These are phyloP conservation scores for Colletes gigas DNA, from an alignment of 1,140 invertebrate genomes.

Conservation along the genomic window DNA sequence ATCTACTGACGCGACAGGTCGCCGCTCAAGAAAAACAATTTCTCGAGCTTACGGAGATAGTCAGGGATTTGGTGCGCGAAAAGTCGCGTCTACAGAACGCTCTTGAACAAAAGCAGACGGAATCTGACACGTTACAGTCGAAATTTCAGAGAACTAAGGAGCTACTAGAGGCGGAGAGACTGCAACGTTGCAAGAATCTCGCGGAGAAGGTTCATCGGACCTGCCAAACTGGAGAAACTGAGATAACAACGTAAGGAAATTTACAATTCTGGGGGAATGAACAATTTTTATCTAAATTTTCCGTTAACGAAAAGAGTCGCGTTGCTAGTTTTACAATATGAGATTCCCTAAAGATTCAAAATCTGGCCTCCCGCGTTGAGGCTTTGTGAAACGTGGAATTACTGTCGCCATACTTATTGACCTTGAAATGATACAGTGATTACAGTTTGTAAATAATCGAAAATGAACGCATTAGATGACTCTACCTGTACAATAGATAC, in stretches of 20 bases:
- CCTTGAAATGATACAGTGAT: too few relatives aligned
- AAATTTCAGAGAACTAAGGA: slow-evolving; percentile 59
- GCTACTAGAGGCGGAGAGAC: slow-evolving; percentile 61
- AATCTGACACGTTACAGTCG: slow-evolving; percentile 39
- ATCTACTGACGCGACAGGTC: slow-evolving; percentile 65
- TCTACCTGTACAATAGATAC: too few relatives aligned
- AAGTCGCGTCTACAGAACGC: slow-evolving; percentile 67
- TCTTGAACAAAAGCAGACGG: slow-evolving; percentile 54
- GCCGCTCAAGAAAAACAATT: slow-evolving; percentile 67
- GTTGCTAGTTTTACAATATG: too few relatives aligned
- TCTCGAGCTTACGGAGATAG: slow-evolving; percentile 64
- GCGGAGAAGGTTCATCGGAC: slow-evolving; percentile 50
- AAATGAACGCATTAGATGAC: too few relatives aligned
- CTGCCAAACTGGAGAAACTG: slow-evolving; percentile 55
- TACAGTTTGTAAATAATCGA: too few relatives aligned
- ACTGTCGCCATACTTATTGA: too few relatives aligned
- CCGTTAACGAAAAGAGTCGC: too few relatives aligned
- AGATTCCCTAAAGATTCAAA: too few relatives aligned
- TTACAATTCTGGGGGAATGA: too few relatives aligned
- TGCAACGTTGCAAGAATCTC: slow-evolving; percentile 57
- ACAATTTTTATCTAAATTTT: too few relatives aligned
- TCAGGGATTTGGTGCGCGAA: slow-evolving; percentile 64
- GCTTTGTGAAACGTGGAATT: too few relatives aligned
- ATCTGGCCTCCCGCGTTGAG: too few relatives aligned
- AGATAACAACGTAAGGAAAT: slow-evolving; percentile 10